phyloP scores from a whole-genome alignment of 2,888 invertebrate species.

The Drosophila robusta region DNA sequence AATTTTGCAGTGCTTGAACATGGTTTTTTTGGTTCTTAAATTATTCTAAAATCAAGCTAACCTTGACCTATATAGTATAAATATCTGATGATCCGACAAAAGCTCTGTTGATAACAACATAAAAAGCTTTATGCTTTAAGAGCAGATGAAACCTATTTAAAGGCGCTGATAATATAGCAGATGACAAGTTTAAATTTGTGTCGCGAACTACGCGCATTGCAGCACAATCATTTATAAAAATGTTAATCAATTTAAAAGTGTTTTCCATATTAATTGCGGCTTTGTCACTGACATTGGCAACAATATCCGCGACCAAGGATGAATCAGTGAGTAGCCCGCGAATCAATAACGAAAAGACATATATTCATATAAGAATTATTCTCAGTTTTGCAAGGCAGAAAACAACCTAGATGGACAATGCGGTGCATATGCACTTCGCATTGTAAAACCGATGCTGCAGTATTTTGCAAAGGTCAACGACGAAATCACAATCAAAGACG shows the following conservation, averaged over 20 bases:
- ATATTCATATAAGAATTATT: neutral
- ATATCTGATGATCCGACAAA: too few relatives aligned
- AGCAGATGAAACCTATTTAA: too few relatives aligned
- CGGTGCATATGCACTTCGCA: neutral
- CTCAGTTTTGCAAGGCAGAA: neutral
- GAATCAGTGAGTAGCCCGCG: neutral
- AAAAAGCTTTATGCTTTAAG: too few relatives aligned
- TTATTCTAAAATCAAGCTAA: too few relatives aligned
- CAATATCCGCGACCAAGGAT: neutral
- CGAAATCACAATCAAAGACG: neutral
- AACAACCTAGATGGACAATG: neutral
- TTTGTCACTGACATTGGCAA: neutral
- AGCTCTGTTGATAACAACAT: too few relatives aligned
- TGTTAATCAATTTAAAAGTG: neutral
- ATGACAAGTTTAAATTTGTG: neutral
- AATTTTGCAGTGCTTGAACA: too few relatives aligned
- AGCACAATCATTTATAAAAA: neutral
- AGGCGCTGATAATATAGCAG: neutral
- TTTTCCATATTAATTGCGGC: neutral
- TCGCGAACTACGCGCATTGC: neutral
- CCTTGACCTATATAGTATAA: too few relatives aligned
- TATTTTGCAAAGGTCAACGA: neutral
- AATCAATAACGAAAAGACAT: neutral
- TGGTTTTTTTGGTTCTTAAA: too few relatives aligned
- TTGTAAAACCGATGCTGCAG: neutral